Conservation (phyloP, 2,888 invertebrate species). For the Dasysyrphus albostriatus region DNA sequence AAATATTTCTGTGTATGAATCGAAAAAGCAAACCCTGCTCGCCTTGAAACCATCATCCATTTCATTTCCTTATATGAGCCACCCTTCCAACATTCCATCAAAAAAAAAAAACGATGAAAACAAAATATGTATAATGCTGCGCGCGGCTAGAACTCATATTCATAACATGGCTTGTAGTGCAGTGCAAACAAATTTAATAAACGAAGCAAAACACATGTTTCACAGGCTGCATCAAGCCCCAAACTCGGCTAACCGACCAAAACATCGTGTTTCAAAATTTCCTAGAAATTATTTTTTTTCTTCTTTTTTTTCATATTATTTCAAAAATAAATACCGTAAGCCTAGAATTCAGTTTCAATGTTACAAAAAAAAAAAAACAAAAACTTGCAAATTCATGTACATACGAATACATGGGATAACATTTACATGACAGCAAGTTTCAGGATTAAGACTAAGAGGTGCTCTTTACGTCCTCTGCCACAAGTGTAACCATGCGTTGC, state of each 20-base stretch:
- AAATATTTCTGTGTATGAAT: slow-evolving; percentile 24
- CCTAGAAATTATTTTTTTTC: background rate
- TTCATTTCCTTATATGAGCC: background rate
- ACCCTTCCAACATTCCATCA: too few relatives aligned
- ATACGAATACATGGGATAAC: slow-evolving; percentile 31
- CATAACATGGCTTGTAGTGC: slow-evolving; percentile 62
- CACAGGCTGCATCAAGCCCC: slow-evolving; percentile 23
- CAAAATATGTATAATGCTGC: slow-evolving; percentile 22
- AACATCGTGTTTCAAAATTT: slow-evolving; percentile 27
- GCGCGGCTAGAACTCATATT: slow-evolving; percentile 37
- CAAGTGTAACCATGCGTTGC: slow-evolving; percentile 18
- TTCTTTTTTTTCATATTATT: background rate
- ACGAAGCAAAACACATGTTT: slow-evolving; percentile 69
- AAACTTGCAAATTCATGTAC: slow-evolving; percentile 31
- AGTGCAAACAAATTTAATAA: slow-evolving; percentile 67
- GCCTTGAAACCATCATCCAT: background rate
- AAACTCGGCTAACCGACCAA: slow-evolving; percentile 40
- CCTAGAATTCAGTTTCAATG: slow-evolving; percentile 36
- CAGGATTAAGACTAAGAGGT: background rate
- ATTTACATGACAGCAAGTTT: slow-evolving; percentile 58
- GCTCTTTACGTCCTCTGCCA: background rate
- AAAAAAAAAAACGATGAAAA: slow-evolving; percentile 8
- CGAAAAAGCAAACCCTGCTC: background rate
- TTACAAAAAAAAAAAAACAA: slow-evolving; percentile 14
- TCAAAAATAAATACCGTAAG: slow-evolving; percentile 13